Percentiles rank a stretch among this genome's conserved stretches.
These are phyloP conservation scores for Slavum lentiscoides DNA, from an alignment of 2,888 invertebrate genomes.

Conservation along the genomic window DNA sequence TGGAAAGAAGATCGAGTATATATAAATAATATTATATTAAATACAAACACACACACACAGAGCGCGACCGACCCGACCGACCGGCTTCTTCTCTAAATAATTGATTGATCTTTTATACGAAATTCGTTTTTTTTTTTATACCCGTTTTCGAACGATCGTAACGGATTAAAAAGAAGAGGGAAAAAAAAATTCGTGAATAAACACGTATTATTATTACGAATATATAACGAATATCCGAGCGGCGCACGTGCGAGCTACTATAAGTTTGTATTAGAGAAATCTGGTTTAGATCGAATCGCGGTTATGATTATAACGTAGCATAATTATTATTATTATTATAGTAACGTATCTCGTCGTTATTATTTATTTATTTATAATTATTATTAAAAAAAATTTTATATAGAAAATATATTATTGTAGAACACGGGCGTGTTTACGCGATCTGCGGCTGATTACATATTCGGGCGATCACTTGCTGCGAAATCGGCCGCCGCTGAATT, in stretches of 20 bases:
- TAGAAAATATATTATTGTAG: too few species aligned
- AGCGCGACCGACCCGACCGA: slow-evolving; percentile 1
- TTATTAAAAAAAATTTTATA: too few species aligned
- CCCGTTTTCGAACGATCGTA: slow-evolving; percentile 35
- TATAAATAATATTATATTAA: not conserved
- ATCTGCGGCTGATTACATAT: too few species aligned
- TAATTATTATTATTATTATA: too few species aligned
- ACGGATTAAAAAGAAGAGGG: slow-evolving; percentile 15
- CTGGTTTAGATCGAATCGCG: too few species aligned
- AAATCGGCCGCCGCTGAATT: too few species aligned
- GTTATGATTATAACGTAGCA: too few species aligned
- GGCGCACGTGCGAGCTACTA: slow-evolving; percentile 7
- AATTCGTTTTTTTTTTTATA: not conserved
- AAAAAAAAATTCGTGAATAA: slow-evolving; percentile 31
- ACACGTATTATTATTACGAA: not conserved
- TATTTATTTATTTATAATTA: too few species aligned
- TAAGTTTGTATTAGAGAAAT: too few species aligned
- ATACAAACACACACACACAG: not conserved
- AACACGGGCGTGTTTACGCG: too few species aligned
- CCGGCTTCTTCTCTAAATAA: slow-evolving; percentile 25
- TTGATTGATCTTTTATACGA: slow-evolving; percentile 29
- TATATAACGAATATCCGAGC: not conserved
- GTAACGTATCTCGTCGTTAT: too few species aligned
- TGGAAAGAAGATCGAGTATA: slow-evolving; percentile 10
- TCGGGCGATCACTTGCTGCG: too few species aligned